phyloP scores from a whole-genome alignment of 2,113 vertebrate species.

The Carassius gibelio region DNA sequence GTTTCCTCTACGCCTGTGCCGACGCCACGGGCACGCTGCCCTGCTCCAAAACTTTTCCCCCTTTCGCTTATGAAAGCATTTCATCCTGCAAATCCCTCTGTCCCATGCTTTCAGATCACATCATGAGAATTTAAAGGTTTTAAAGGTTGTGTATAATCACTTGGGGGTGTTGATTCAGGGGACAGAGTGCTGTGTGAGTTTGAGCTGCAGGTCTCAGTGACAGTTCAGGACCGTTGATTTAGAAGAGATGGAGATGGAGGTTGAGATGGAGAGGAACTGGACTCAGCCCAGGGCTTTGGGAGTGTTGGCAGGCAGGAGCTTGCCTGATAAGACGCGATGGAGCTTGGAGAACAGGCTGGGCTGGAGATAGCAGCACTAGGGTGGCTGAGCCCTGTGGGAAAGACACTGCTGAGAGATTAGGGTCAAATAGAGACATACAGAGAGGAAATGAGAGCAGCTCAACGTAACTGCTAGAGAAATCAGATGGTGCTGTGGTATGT shows the following conservation, averaged over 20 bases:
- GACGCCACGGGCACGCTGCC: constrained; percentile 31
- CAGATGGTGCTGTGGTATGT: constrained; percentile 4
- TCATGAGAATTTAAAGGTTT: background rate
- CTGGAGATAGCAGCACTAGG: constrained; percentile 41
- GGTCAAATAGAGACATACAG: constrained; percentile 28
- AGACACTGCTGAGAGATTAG: constrained; percentile 40
- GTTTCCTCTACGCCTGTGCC: constrained; percentile 44
- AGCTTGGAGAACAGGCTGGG: constrained; percentile 37
- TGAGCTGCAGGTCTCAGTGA: constrained; percentile 46
- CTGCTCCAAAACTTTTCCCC: constrained; percentile 39
- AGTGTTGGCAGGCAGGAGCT: constrained; percentile 31
- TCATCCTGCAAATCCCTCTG: background rate
- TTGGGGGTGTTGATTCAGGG: constrained; percentile 18
- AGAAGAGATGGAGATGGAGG: background rate
- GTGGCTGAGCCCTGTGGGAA: constrained; percentile 42
- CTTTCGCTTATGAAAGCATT: constrained; percentile 19
- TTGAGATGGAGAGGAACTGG: constrained; percentile 48
- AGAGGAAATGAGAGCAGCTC: constrained; percentile 6
- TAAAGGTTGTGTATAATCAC: constrained; percentile 21
- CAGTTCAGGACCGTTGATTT: constrained; percentile 26
- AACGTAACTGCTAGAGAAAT: background rate
- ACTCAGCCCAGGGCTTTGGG: constrained; percentile 26
- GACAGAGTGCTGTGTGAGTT: constrained; percentile 65
- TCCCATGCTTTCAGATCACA: background rate
- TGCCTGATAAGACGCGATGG: constrained; percentile 46